phyloP scores from a whole-genome alignment of 2,113 vertebrate species.

The Chinchilla lanigera region DNA sequence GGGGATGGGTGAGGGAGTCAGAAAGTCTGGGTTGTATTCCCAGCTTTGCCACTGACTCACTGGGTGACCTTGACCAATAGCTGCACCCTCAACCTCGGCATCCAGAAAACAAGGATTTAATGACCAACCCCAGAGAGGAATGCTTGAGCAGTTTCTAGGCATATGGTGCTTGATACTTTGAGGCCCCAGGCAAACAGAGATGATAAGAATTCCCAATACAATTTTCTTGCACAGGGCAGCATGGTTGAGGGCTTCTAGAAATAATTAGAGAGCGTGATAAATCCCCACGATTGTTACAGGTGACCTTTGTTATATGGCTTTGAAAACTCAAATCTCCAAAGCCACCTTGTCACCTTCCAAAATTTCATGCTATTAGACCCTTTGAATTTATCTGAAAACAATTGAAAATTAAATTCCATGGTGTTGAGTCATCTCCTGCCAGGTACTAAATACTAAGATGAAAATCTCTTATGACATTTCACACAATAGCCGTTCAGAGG shows the following conservation, averaged over 20 bases:
- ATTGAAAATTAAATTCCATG: constrained; percentile 76
- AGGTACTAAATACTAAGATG: constrained; percentile 74
- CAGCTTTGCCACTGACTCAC: constrained; percentile 73
- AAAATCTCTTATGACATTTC: constrained; percentile 70
- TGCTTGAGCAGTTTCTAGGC: constrained; percentile 62
- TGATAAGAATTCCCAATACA: constrained; percentile 38
- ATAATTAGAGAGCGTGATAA: constrained; percentile 39
- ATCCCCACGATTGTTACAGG: constrained; percentile 14
- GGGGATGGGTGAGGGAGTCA: constrained; percentile 73
- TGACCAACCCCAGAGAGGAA: constrained; percentile 65
- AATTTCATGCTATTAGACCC: constrained; percentile 35
- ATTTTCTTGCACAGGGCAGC: constrained; percentile 52
- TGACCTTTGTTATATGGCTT: constrained; percentile 56
- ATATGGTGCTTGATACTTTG: neutral
- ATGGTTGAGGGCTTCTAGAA: constrained; percentile 47
- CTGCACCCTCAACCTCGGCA: constrained; percentile 50
- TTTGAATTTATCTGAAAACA: constrained; percentile 71
- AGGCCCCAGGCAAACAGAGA: constrained; percentile 49
- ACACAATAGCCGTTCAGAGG: constrained; percentile 66
- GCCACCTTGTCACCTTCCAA: constrained; percentile 66
- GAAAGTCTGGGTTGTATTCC: constrained; percentile 80
- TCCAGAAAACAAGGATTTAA: constrained; percentile 67
- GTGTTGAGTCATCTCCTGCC: constrained; percentile 68
- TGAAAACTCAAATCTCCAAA: constrained; percentile 47
- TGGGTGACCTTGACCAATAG: constrained; percentile 74